phyloP scores from a whole-genome alignment of 1,140 invertebrate genomes.

The Ceratina australensis region DNA sequence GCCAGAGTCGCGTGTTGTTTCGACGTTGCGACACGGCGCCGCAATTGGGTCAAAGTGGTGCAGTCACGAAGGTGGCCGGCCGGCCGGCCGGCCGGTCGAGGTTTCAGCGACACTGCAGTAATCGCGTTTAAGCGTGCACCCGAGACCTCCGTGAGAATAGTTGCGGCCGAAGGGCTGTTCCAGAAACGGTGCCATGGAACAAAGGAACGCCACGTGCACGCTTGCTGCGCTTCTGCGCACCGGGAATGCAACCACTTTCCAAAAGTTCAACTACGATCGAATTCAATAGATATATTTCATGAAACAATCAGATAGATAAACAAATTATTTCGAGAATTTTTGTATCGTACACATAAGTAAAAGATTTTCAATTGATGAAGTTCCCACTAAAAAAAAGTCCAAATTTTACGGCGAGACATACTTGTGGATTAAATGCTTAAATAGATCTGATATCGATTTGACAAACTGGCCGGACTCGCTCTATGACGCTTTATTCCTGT shows the following conservation, averaged over 20 bases:
- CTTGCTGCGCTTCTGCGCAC: conserved; percentile 28
- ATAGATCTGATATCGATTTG: too few relatives aligned
- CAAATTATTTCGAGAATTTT: too few relatives aligned
- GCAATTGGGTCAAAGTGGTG: conserved; percentile 60
- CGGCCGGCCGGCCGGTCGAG: neutral
- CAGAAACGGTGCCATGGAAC: conserved; percentile 66
- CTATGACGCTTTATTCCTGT: too few relatives aligned
- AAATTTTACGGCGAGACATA: too few relatives aligned
- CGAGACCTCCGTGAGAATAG: conserved; percentile 47
- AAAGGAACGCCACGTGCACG: conserved; percentile 68
- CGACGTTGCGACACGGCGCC: conserved; percentile 42
- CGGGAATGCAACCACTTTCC: conserved; percentile 20
- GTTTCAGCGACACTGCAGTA: conserved; percentile 54
- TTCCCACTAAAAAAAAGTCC: too few relatives aligned
- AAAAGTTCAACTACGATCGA: too few relatives aligned
- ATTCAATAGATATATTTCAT: too few relatives aligned
- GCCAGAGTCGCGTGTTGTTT: conserved; percentile 12
- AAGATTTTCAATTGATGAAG: too few relatives aligned
- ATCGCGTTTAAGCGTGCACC: conserved; percentile 52
- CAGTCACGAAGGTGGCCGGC: conserved; percentile 49
- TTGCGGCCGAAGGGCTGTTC: conserved; percentile 56
- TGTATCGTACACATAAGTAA: too few relatives aligned
- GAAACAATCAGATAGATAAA: too few relatives aligned
- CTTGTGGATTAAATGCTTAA: too few relatives aligned
- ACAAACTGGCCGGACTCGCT: too few relatives aligned